Evolutionary conservation across 2,888 invertebrate species (phyloP).

Genomic region (Ischnus inquisitorius): DNA sequence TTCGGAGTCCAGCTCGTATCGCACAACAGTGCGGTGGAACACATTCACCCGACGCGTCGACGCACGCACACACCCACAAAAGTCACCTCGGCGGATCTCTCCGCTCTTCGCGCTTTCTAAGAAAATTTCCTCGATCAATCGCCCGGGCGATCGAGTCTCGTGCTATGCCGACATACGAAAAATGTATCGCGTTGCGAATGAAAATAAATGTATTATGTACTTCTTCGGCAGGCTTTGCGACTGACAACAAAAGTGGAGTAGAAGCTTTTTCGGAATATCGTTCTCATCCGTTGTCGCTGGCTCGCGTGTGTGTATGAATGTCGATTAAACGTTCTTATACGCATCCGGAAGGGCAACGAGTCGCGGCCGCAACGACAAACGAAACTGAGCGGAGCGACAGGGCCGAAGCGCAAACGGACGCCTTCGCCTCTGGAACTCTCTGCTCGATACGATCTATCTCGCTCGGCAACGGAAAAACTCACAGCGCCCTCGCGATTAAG

Average conservation of each 20-base stretch:
- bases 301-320: background rate
- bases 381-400: slow-evolving; percentile 11
- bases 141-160: slow-evolving; percentile 66
- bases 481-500: slow-evolving; percentile 63
- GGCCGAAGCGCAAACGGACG: slow-evolving; percentile 6
- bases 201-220: background rate
- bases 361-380: slow-evolving; percentile 5
- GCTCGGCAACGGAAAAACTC: slow-evolving; percentile 41
- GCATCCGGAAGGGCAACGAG: slow-evolving; percentile 1
- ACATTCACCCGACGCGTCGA: slow-evolving; percentile 57
- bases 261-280: background rate
- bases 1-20: slow-evolving; percentile 67
- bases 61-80: background rate
- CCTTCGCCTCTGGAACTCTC: slow-evolving; percentile 1
- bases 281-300: background rate
- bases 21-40: slow-evolving; percentile 65
- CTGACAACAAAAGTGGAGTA: background rate
- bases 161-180: slow-evolving; percentile 14
- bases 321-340: background rate
- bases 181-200: background rate
- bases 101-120: slow-evolving; percentile 68
- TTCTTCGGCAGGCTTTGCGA: background rate
- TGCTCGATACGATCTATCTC: slow-evolving; percentile 42
- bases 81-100: slow-evolving; percentile 42
- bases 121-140: slow-evolving; percentile 44